Base-by-base conservation (phyloP, 2,797 vertebrate genomes). In the Netta rufina region DNA sequence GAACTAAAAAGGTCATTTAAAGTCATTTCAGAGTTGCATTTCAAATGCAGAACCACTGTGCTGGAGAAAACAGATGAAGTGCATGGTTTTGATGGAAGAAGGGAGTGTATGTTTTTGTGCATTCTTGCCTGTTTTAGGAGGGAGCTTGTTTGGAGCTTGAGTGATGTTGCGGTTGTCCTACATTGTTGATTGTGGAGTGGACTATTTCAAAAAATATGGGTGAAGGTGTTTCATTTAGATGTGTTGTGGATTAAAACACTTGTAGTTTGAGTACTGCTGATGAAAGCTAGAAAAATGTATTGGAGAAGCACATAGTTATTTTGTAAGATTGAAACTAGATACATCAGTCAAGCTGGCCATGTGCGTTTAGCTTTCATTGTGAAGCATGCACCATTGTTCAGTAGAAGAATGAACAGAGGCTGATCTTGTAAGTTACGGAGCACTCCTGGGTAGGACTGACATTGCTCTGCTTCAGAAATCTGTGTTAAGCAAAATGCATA, bases 1-100 rank as follows among this genome's bases (percentile, higher is more conserved):
- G 82, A 87, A 77, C 24, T 7, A 60, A 38, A 77, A 82, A 84
- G 72, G 90, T 92, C 89, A 85, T 92, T 84, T 94, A 65, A 96
- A 91, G 75, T 95, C 8, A 78, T 94, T 96, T 92, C 75, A 93
- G 95, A 83, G 49, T 51, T 91, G 53, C 27, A 41, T 78, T 95
- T 95, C 84, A 93, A 93, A 93, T 2, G 7, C 74, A 57, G 71
- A 61, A 74, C 30, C 1, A 7, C 67, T 0, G 5, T 84, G 81
- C 62, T 61, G 87, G 79, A 71, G 86, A 93, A 93, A 95, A 88
- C 71, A 84, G 61, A 76, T 58, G 76, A 89, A 81, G 41, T 2
- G 8, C 18, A 41, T 5, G 1, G 32, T 82, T 93, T 72, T 92
- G 53, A 36, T 83, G 75, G 60, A 72, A 36, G 56, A 83, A 65